These are phyloP conservation scores for Omphaloscelis lunosa DNA, from an alignment of 2,888 invertebrate genomes.

Conservation along the genomic window DNA sequence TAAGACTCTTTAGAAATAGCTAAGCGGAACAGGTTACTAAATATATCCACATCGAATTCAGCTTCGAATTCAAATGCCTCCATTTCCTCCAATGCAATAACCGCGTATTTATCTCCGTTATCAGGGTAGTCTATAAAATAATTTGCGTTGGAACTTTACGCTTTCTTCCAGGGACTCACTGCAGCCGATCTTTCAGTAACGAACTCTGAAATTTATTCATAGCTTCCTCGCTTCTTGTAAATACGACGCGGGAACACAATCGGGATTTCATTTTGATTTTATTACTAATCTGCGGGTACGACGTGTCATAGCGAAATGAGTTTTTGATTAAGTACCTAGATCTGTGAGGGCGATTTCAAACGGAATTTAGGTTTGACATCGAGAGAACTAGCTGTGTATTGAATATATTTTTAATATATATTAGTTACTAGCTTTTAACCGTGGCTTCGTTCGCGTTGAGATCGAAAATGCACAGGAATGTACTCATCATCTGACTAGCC, in stretches of 20 bases:
- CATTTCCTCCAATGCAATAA: constrained; percentile 46
- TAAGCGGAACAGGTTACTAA: too few species aligned
- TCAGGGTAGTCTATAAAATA: constrained; percentile 73
- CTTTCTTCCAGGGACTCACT: constrained; percentile 69
- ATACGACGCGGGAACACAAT: constrained; percentile 81
- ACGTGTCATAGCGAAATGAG: constrained; percentile 64
- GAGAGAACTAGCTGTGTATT: neutral
- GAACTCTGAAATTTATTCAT: constrained; percentile 87
- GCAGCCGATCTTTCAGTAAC: constrained; percentile 83
- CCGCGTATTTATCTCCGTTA: constrained; percentile 61
- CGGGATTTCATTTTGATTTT: constrained; percentile 82
- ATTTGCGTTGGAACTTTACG: constrained; percentile 76
- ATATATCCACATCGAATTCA: too few species aligned
- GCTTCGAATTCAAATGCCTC: constrained; percentile 1
- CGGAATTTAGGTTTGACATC: constrained; percentile 23
- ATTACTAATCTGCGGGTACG: constrained; percentile 73
- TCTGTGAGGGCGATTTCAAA: constrained; percentile 34
- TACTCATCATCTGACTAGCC: neutral
- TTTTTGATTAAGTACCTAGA: constrained; percentile 56
- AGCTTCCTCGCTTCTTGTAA: constrained; percentile 83
- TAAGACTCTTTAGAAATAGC: too few species aligned
- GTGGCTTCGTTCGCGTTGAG: neutral
- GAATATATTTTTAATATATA: neutral
- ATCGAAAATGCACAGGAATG: neutral
- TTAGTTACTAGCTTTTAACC: neutral